Base-by-base conservation (phyloP, 2,113 vertebrate genomes). In the Loxodonta africana region DNA sequence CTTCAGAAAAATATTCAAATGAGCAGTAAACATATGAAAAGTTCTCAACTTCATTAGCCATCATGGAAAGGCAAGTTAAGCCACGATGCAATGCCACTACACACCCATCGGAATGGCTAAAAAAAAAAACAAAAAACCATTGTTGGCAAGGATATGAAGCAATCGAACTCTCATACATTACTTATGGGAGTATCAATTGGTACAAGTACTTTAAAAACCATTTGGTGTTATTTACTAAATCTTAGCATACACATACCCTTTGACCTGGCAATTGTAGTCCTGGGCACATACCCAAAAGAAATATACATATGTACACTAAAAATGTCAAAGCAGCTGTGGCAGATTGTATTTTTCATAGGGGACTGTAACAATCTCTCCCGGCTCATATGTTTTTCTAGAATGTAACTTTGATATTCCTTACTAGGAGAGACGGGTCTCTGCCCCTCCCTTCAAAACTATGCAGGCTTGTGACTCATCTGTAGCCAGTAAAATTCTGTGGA, bases 1-100 rank as follows among this genome's bases (percentile, higher is more conserved):
- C 44, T 57, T 82, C 41, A 62, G 6, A 41, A 88, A 92, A 77
- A 57, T 71, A 91, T 44, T 60, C 77, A 48, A 82, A 30, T 41
- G 69, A 46, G 28, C 76, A 88, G 69, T 63, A 82, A 86, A 78
- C 37, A 78, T 44, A 46, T 78, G 71, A 90, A 85, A 90, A 90
- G 48, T 12, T 57, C 53, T 57, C 15, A 57, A 57, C 11, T 8
- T 57, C 12, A 57, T 57, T 57, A 57, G 11, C 15, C 53, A 57
- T 57, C 11, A 57, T 57, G 53, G 15, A 57, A 12, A 57, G 12
- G 53, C 11, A 12, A 57, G 15, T 57, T 57, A 57, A 57, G 15
- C 11, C 53, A 57, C 53, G 15, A 17, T 15, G 53, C 53, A 57
- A 17, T 57, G 53, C 53, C 15, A 57, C 53, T 57, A 57, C 4